phyloP scores from a whole-genome alignment of 1,140 invertebrate genomes.

The Aphaenogaster floridana region DNA sequence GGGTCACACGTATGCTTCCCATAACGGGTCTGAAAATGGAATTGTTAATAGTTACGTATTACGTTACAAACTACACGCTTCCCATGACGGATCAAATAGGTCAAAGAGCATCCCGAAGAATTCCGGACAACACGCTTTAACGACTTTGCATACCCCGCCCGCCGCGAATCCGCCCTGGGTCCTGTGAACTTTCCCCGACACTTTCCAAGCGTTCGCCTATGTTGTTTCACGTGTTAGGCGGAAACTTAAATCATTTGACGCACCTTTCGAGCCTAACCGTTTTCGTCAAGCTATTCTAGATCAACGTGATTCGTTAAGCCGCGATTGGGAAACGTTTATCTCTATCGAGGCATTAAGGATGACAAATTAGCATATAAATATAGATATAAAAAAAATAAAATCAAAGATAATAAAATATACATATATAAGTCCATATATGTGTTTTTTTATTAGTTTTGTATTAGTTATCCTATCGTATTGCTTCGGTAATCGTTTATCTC shows the following conservation, averaged over 20 bases:
- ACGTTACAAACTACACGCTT: constrained; percentile 26
- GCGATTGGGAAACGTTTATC: neutral
- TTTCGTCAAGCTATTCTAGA: constrained; percentile 28
- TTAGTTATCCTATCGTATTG: neutral
- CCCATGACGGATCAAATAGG: constrained; percentile 49
- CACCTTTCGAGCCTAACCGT: constrained; percentile 12
- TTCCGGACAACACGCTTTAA: constrained; percentile 31
- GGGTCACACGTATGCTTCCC: neutral
- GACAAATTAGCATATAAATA: neutral
- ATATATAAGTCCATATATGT: neutral
- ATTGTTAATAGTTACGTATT: constrained; percentile 41
- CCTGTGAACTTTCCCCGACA: constrained; percentile 32
- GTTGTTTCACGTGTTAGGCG: constrained; percentile 63
- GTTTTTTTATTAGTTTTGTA: constrained; percentile 8
- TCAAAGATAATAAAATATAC: neutral
- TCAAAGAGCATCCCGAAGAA: constrained; percentile 53
- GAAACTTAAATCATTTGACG: constrained; percentile 64
- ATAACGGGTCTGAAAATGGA: constrained; percentile 24
- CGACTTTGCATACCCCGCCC: constrained; percentile 24
- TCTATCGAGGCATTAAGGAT: neutral
- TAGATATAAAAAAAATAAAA: neutral
- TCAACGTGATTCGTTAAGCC: neutral
- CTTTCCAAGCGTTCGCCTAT: constrained; percentile 12
- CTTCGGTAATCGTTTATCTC: neutral
- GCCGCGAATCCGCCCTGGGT: neutral